These are phyloP conservation scores for Meteorus colon DNA, from an alignment of 2,888 invertebrate genomes.

Conservation along the genomic window DNA sequence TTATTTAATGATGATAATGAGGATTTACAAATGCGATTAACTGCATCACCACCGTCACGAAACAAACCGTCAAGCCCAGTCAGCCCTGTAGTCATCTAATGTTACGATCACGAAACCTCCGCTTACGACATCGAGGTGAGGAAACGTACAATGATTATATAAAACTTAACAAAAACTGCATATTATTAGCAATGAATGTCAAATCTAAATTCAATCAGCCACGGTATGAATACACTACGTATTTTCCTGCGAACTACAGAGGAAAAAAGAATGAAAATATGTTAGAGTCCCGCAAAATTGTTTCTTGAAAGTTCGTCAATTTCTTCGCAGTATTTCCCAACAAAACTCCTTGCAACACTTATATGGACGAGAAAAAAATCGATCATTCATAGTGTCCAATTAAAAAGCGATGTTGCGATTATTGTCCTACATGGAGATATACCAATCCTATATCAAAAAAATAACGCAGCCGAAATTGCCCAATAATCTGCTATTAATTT, in stretches of 20 bases:
- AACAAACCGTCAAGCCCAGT: conserved; percentile 21
- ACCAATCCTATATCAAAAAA: no score
- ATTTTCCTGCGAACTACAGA: conserved; percentile 6
- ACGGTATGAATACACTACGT: not conserved
- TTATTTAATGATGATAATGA: conserved; percentile 14
- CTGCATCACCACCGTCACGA: conserved; percentile 18
- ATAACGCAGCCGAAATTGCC: no score
- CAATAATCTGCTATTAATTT: not conserved
- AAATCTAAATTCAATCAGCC: conserved; percentile 22
- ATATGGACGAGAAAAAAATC: no score
- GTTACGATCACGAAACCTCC: conserved; percentile 35
- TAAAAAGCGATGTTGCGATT: no score
- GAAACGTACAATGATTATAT: conserved; percentile 41
- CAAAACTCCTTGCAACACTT: not conserved
- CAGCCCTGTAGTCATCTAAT: conserved; percentile 34
- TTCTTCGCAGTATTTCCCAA: not conserved
- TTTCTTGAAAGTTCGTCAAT: not conserved
- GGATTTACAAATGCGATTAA: conserved; percentile 26
- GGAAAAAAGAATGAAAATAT: not conserved
- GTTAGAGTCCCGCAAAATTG: not conserved
- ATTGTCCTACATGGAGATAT: no score
- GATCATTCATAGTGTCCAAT: no score
- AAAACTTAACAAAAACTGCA: conserved; percentile 41
- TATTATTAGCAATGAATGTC: conserved; percentile 35
- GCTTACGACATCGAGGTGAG: conserved; percentile 38